Evolutionary conservation across 1,140 invertebrate genomes (phyloP).

Genomic region (Ridgeia piscesae): DNA sequence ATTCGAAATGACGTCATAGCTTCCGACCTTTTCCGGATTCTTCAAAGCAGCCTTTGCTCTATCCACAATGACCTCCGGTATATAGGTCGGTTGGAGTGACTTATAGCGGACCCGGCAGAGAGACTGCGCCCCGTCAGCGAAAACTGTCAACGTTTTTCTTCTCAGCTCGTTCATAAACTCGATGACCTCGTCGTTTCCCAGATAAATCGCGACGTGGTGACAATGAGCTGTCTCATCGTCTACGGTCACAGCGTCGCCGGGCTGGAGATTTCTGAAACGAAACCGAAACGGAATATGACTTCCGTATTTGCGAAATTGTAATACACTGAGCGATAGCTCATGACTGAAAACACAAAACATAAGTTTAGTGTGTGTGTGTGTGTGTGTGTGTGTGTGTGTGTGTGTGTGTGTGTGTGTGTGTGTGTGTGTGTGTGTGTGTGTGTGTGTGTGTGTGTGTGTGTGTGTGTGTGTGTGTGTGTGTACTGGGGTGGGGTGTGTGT

Average conservation of each 20-base stretch:
- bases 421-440: no score
- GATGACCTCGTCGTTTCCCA: background rate
- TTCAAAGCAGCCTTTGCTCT: background rate
- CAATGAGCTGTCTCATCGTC: background rate
- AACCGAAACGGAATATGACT: background rate
- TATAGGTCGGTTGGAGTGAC: no score
- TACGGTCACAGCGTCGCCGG: background rate
- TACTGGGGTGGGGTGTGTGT: no score
- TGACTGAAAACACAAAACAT: no score
- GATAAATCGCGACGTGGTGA: background rate
- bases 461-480: no score
- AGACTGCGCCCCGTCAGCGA: background rate
- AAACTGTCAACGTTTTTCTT: background rate
- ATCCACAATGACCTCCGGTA: background rate
- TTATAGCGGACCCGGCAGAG: background rate
- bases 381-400: no score
- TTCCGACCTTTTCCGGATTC: background rate
- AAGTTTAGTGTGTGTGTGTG: no score
- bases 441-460: no score
- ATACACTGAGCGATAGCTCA: no score
- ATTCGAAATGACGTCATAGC: background rate
- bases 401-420: no score
- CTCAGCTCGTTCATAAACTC: background rate
- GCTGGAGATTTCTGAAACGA: background rate
- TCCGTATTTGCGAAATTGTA: no score